Base-by-base conservation (phyloP, 2,888 invertebrate genomes). In the Leptopterna dolabrata region DNA sequence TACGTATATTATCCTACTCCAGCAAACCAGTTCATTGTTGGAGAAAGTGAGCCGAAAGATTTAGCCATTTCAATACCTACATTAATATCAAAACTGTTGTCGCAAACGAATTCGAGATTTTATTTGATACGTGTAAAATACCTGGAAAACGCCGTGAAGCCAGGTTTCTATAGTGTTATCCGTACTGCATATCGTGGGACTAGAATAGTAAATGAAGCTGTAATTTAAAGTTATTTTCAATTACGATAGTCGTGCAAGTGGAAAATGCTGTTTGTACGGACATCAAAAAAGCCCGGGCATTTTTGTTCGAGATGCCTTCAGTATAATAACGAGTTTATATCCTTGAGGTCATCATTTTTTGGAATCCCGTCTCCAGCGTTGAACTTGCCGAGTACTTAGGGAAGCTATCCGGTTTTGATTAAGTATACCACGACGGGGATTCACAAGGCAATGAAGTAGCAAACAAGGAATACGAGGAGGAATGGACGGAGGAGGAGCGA, bases 341-440 rank as follows among this genome's bases (percentile, higher is more conserved):
- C 78, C 45, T 24, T n/a, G 14, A 19, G 81, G 51, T n/a, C 55
- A 55, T 81, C 29, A 81, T 81, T 55, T 55, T 81, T 45, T 55
- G 55, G 81, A 81, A 81, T 81, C 81, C 51, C 16, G 24, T 24
- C 63, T 24, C 19, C 11, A 24, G 30, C 30, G 30, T 51, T 55
- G 55, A 81, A 51, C 27, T n/a, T 51, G 47, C 51, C 81, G 81
- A 51, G 51, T 51, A 81, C 51, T 7, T 45, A 78, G 78, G 30
- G 76, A 36, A 78, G 78, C n/a, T 45, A 78, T 45, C 43, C 78
- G 29, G 45, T 45, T 43, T 78, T 78, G 78, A 78, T 78, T 78
- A 78, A 78, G 78, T 78, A 78, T 78, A 45, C 78, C 78, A 78
- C 78, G 45, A 45, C 24, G 43, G 24, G 27, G 30, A 47, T 30